These are phyloP conservation scores for Serrognathus titanus DNA, from an alignment of 2,888 invertebrate genomes.

Conservation along the genomic window DNA sequence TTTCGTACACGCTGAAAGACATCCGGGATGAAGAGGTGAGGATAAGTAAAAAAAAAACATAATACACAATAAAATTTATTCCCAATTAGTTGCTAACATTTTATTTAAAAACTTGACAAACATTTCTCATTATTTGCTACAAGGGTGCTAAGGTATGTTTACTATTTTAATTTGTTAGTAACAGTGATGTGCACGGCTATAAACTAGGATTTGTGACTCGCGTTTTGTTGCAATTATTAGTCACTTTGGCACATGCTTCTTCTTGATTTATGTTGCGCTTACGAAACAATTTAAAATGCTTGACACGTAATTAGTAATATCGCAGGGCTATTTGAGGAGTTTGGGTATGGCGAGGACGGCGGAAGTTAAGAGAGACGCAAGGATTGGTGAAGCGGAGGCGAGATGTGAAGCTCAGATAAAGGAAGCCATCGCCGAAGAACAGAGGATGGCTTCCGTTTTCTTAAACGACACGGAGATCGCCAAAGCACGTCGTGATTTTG, in stretches of 20 bases:
- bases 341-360: slow-evolving; percentile 93
- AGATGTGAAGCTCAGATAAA: slow-evolving; percentile 87
- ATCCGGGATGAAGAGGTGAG: slow-evolving; percentile 91
- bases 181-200: too few relatives aligned
- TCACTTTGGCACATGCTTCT: too few relatives aligned
- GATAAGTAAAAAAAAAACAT: slow-evolving; percentile 14
- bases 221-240: too few relatives aligned
- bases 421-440: slow-evolving; percentile 95
- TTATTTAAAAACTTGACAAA: slow-evolving; percentile 22
- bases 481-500: slow-evolving; percentile 94
- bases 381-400: slow-evolving; percentile 96
- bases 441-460: slow-evolving; percentile 90
- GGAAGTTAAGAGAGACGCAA: slow-evolving; percentile 91
- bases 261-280: too few relatives aligned
- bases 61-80: not conserved
- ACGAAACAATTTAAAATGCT: too few relatives aligned
- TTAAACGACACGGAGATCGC: slow-evolving; percentile 96
- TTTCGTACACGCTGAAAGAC: slow-evolving; percentile 92
- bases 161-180: not conserved
- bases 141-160: slow-evolving; percentile 63
- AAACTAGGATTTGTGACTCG: too few relatives aligned
- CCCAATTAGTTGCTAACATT: slow-evolving; percentile 2
- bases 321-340: slow-evolving; percentile 86
- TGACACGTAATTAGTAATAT: slow-evolving; percentile 10
- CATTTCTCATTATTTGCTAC: slow-evolving; percentile 42